These are phyloP conservation scores for Ridgeia piscesae DNA, from an alignment of 1,140 invertebrate species.

Conservation along the genomic window DNA sequence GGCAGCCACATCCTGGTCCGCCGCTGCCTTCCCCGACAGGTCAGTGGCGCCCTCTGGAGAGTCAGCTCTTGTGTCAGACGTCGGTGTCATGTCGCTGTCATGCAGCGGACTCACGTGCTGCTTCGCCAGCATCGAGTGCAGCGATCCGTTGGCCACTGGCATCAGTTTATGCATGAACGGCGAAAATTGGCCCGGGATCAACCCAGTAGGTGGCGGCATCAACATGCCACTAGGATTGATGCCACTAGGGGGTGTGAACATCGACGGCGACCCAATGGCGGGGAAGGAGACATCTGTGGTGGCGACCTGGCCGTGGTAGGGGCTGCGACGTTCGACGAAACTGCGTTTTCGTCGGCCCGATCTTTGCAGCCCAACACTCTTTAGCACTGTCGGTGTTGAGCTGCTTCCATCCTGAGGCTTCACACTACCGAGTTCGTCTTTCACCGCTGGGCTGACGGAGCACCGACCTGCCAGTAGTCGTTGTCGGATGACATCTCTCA, in stretches of 20 bases:
- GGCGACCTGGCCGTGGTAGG: background rate
- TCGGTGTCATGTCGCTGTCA: background rate
- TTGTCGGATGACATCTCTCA: slow-evolving; percentile 26
- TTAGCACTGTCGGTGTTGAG: background rate
- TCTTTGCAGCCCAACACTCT: background rate
- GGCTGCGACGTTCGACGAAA: background rate
- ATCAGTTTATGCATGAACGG: background rate
- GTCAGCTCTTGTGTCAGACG: background rate
- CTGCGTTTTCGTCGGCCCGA: background rate
- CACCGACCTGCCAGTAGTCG: slow-evolving; percentile 15
- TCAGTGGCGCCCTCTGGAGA: slow-evolving; percentile 1
- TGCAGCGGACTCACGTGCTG: background rate
- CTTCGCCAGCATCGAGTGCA: background rate
- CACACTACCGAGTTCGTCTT: background rate
- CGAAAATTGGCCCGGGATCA: background rate
- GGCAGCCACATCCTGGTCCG: background rate
- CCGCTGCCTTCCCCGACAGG: background rate
- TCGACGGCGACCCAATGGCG: background rate
- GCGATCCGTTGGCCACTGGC: background rate
- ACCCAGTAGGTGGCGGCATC: background rate
- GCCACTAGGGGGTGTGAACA: background rate
- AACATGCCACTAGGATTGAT: background rate
- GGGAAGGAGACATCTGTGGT: background rate
- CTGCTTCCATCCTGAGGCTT: background rate
- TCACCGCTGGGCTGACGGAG: background rate